Evolutionary conservation across 2,797 vertebrate species (phyloP).

Genomic region (Periophthalmus magnuspinnatus): DNA sequence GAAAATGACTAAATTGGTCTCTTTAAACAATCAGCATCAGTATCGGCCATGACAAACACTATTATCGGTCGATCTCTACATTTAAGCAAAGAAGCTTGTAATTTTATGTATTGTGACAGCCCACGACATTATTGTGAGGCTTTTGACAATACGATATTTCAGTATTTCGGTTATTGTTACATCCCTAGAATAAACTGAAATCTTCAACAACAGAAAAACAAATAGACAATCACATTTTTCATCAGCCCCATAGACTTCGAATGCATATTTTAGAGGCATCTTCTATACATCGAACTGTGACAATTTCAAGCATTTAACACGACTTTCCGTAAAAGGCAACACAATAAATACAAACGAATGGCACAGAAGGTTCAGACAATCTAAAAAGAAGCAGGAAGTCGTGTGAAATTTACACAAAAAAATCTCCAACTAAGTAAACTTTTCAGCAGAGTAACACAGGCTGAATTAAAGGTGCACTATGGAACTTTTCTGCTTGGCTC

Average conservation of each 20-base stretch:
- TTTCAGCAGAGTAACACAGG: constrained; percentile 49
- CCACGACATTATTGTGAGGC: too few species aligned
- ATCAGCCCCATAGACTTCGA: constrained; percentile 61
- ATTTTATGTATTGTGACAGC: too few species aligned
- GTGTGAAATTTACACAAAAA: constrained; percentile 58
- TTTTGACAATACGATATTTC: too few species aligned
- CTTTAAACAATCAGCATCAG: too few species aligned
- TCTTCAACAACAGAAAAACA: constrained; percentile 63
- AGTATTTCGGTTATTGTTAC: too few species aligned
- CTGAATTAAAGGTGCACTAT: constrained; percentile 24
- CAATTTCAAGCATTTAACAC: constrained; percentile 64
- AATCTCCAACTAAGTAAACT: constrained; percentile 19
- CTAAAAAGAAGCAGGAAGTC: constrained; percentile 59
- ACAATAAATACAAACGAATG: constrained; percentile 76
- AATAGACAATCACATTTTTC: constrained; percentile 52
- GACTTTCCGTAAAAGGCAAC: constrained; percentile 67
- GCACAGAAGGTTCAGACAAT: constrained; percentile 70
- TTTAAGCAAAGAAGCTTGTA: too few species aligned
- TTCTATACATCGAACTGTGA: constrained; percentile 59
- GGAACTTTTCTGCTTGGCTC: background rate
- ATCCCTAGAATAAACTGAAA: constrained; percentile 24
- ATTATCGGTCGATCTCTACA: too few species aligned
- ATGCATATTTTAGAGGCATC: constrained; percentile 67
- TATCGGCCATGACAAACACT: too few species aligned
- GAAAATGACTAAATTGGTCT: too few species aligned